Base-by-base conservation (phyloP, 2,113 vertebrate species). In the Collichthys lucidus region DNA sequence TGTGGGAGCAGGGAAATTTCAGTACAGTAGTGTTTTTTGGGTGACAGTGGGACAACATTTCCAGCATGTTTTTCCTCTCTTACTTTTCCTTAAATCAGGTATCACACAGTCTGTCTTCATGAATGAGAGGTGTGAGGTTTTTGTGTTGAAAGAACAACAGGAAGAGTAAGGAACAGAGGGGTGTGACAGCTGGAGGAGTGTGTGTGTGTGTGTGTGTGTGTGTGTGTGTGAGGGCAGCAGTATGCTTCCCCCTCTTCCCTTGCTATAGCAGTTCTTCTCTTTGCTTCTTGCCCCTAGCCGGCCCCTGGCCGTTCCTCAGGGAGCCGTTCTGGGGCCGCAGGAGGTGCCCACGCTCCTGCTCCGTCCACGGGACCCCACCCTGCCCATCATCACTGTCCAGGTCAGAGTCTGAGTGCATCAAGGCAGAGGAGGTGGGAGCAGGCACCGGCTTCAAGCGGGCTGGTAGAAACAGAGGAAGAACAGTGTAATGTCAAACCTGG, bases 401-500 rank as follows among this genome's bases (percentile, higher is more conserved):
- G 60, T 99, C 98, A 0, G 98, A 99, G 91, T 99, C 98, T 0
- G 98, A 99, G 87, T 95, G 97, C 98, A 99, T 99, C 91, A 99
- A 96, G 80, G 97, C 97, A 1, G 97, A 99, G 82, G 96, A 97
- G 73, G 96, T 87, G 76, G 95, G 96, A n/a, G 91, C 78, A 0
- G 96, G 95, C 4, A 92, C 90, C 1, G 96, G 91, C 91, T 98
- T 99, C 85, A 96, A 88, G 9, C 96, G 97, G 74, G 94, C 98
- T 99, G 92, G 4, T 4, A 11, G 49, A 66, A 3, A 26, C 10
- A 16, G 22, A 53, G 29, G 55, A 40, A 1, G 56, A 50, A 76
- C 6, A 3, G 26, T 17, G 29, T 5, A 20, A 47, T 31, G 40
- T 69, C 49, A 55, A 55, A 53, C 29, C 3, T 19, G 60, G 31